Percentiles rank a stretch among this genome's conserved stretches.
phyloP scores from a whole-genome alignment of 2,888 invertebrate species.

The Automeris io region DNA sequence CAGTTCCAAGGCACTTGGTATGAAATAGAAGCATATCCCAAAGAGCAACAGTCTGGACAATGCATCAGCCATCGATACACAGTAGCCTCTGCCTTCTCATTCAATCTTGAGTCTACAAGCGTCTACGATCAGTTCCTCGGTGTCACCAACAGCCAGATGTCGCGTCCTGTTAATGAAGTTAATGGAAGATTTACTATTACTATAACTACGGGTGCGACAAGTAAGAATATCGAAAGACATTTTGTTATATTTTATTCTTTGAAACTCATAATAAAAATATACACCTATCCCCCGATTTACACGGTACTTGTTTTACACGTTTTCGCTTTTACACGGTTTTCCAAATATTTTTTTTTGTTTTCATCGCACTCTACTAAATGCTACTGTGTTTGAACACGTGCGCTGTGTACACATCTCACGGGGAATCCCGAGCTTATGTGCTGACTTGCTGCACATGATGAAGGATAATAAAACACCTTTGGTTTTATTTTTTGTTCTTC shows the following conservation, averaged over 20 bases:
- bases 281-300: too few relatives aligned
- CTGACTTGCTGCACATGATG: too few relatives aligned
- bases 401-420: too few relatives aligned
- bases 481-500: too few relatives aligned
- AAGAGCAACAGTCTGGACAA: slow-evolving; percentile 36
- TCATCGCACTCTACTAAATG: too few relatives aligned
- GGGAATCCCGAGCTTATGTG: too few relatives aligned
- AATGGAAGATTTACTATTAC: slow-evolving; percentile 40
- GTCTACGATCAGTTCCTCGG: slow-evolving; percentile 31
- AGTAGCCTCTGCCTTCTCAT: slow-evolving; percentile 17
- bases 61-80: slow-evolving; percentile 43
- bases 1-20: slow-evolving; percentile 50
- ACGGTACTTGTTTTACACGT: too few relatives aligned
- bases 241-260: neutral
- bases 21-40: slow-evolving; percentile 50
- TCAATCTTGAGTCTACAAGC: slow-evolving; percentile 32
- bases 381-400: too few relatives aligned
- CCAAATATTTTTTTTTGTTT: too few relatives aligned
- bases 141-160: slow-evolving; percentile 24
- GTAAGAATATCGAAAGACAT: slow-evolving; percentile 18
- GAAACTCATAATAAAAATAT: too few relatives aligned
- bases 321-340: too few relatives aligned
- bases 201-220: slow-evolving; percentile 20
- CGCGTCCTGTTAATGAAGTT: slow-evolving; percentile 25
- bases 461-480: too few relatives aligned